Base-by-base conservation (phyloP, 2,113 vertebrate species). In the Cyphomyrus plagiostoma region DNA sequence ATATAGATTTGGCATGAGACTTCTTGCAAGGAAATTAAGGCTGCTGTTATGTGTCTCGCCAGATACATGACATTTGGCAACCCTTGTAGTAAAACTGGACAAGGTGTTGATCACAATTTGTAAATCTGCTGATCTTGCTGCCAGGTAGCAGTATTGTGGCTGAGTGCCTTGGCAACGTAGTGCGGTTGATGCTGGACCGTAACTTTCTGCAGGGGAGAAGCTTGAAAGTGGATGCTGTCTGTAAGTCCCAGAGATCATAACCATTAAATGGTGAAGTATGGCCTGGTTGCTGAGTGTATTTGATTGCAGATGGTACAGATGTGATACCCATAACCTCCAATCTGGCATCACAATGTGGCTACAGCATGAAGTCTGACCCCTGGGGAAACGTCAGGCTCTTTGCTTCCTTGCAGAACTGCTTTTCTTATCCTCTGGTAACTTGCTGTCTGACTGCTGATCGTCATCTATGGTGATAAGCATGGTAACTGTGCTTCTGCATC, bases 371-470 rank as follows among this genome's bases (percentile, higher is more conserved):
- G 87, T 95, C 94, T 86, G 94, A 96, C 92, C 95, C 94, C 0
- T 96, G 94, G 95, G 96, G 95, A 2, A 95, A 95, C 90, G 93
- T 93, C 21, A 93, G 91, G 86, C 92, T 96, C 89, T 96, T 95
- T 92, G 91, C 92, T 0, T 96, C 96, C 21, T 87, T 96, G 17
- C 56, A 95, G 91, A 94, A 94, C 91, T 96, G 96, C 92, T 95
- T 93, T 88, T 90, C 94, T 87, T 88, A 91, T 19, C 94, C 92
- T 89, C 90, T 93, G 90, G 95, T 96, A 92, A 42, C 88, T 39
- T 86, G 19, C 23, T 17, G 21, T 53, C 45, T 52, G 19, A 84
- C 3, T 46, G 77, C 30, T 48, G 17, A 83, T 23, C 6, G 5
- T 13, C 70, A 26, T 66, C 58, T 11, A 11, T 26, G 58, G 8